Evolutionary conservation across 2,113 vertebrate genomes (phyloP).

Genomic region (Lophius piscatorius): DNA sequence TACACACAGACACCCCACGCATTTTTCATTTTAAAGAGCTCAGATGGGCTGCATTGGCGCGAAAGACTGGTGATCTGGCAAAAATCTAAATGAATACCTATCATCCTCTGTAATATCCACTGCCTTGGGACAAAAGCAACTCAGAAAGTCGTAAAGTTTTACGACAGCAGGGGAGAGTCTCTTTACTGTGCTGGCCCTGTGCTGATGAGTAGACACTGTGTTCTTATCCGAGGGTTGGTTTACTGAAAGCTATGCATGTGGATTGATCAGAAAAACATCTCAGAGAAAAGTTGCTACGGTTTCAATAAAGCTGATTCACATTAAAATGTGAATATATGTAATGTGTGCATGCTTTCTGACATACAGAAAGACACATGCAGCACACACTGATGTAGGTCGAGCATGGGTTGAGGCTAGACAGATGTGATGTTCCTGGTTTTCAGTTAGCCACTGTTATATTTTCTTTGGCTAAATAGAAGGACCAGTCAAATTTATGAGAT

Average conservation of each 20-base stretch:
- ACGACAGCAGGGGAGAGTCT: constrained; percentile 73
- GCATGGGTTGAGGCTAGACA: constrained; percentile 40
- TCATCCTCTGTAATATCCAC: constrained; percentile 70
- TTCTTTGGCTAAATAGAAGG: constrained; percentile 54
- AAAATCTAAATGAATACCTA: constrained; percentile 73
- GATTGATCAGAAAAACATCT: constrained; percentile 49
- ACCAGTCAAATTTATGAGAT: constrained; percentile 50
- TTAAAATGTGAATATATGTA: constrained; percentile 5
- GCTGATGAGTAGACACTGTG: constrained; percentile 64
- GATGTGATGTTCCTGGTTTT: constrained; percentile 44
- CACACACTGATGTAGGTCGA: constrained; percentile 1
- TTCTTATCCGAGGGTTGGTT: constrained; percentile 46
- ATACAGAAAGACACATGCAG: constrained; percentile 16
- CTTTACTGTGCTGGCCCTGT: constrained; percentile 67
- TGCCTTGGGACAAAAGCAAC: constrained; percentile 75
- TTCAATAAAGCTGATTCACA: constrained; percentile 12
- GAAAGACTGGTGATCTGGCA: constrained; percentile 72
- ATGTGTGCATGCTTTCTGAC: background rate
- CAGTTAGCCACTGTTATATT: constrained; percentile 35
- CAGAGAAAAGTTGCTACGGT: constrained; percentile 2
- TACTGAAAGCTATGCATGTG: constrained; percentile 18
- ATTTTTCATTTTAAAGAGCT: constrained; percentile 69
- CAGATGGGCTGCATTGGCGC: constrained; percentile 70
- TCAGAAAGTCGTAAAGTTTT: constrained; percentile 75
- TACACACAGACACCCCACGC: constrained; percentile 29